Base-by-base conservation (phyloP, 2,888 invertebrate species). In the Athetis lepigone region DNA sequence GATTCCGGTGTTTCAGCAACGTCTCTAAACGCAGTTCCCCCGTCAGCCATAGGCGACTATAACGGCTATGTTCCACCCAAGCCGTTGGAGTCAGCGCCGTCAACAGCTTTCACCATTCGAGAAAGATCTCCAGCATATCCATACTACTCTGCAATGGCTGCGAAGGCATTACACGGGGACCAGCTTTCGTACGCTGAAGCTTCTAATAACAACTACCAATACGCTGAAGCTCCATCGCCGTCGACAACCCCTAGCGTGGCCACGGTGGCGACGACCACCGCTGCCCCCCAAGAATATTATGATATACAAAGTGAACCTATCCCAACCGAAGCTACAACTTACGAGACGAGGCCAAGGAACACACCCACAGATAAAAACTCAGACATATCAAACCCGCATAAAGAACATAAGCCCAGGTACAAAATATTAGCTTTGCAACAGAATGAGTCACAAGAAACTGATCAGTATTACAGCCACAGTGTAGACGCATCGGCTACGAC, bases 201-300 rank as follows among this genome's bases (percentile, higher is more conserved):
- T 9, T 93, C 95, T 0, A 95, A 93, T 61, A 83, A 90, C 47
- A 91, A 93, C 66, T 90, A 86, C 52, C 92, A 92, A 51, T 92
- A 91, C 59, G 91, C 87, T 1, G 92, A 90, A 77, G 86, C 92
- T 1, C 93, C 92, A 0, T 71, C 81, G 0, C 74, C 82, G 5
- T 79, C 87, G 2, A 86, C 88, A 0, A 86, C 87, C 1, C 75
- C 88, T 1, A 66, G 63, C 33, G 66, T 80, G 8, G 54, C 85
- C 2, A 71, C 85, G 0, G 60, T 83, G 18, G 85, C 86, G 0
- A 88, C 89, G 4, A 88, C 88, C 2, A 85, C 86, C 11, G 64
- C 75, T 21, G 46, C 77, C 7, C 67, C 82, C 2, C 64, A 77
- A 3, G 79, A 75, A 49, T 81, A 83, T 65, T 85, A 79, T 63